Evolutionary conservation across 2,113 vertebrate species (phyloP), one percentile per base, ranked within the genome.

Genomic region (Strix aluco): DNA sequence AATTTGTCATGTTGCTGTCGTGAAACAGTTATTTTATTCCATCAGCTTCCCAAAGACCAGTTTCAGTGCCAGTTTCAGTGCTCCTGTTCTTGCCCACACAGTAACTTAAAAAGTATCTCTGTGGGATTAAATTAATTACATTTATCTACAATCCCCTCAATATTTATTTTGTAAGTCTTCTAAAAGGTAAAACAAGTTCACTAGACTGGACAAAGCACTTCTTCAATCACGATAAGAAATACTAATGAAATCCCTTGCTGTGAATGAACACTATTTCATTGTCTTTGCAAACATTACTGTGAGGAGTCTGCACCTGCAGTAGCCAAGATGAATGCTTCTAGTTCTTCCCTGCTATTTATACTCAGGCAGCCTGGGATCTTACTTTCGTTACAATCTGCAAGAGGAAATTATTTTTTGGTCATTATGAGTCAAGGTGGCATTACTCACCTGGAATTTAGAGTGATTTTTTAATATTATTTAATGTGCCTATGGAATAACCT

Each of bases 311-410:
- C 27, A 66, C 44, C 27, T 57, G 65, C 78, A 81, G 42, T 30
- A 77, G 58, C 80, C 58, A 91, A 93, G 78, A 92, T 36, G 77
- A 58, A 85, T 80, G 66, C 32, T 91, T 57, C 81, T 90, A 93
- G 86, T 95, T 91, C 85, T 70, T 85, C 47, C 44, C 15, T 77
- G 71, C 49, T 91, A 75, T 89, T 95, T 90, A 90, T 96, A 92
- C 25, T 3, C 25, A 92, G 34, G 49, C 19, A 85, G 27, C 23
- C 38, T 63, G 54, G 73, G 62, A 84, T 75, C 63, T 57, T 75
- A 49, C 36, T 80, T 92, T 57, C 26, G 62, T 87, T 66, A 59
- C 30, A 71, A 58, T 27, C 62, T 72, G 30, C 30, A 66, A 70
- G 51, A 87, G 21, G 6, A 95, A 87, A 82, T 82, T 69, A 61